Base-by-base conservation (phyloP, 2,797 vertebrate species). In the Salmo trutta region DNA sequence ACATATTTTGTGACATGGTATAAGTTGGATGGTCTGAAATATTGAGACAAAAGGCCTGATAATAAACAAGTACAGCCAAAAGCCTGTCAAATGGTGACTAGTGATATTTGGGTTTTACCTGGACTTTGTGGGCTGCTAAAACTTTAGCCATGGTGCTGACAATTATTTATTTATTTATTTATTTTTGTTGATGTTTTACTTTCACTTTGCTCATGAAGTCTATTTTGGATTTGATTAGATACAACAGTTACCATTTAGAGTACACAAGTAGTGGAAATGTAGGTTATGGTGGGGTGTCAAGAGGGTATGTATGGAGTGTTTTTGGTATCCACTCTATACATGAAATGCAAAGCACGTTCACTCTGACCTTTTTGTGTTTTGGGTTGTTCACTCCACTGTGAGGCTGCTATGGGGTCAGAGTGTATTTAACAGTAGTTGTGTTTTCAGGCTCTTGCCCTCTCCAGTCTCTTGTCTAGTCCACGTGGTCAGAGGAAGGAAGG, bases 401-500 rank as follows among this genome's bases (percentile, higher is more conserved):
- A 21, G 21, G 59, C 59, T 62, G n/a, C 1, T 62, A 62, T 62
- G 7, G 7, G 59, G 8, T 62, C 59, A 21, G 41, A 62, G 59
- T 62, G 21, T 62, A n/a, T 62, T n/a, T 62, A 62, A 24, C 7
- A 21, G 59, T 62, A 62, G 21, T 62, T 21, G 56, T 62, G 59
- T 62, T 62, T 24, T 62, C 56, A 59, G 56, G 5, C n/a, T 59
- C 56, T 59, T 21, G 12, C 59, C 59, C 59, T 62, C 3, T 62
- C 59, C 59, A 62, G 59, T 62, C 41, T 47, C 41, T 56, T 62
- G 59, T 62, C 21, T 62, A 21, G 21, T 62, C 59, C 6, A 21
- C 19, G n/a, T 21, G 56, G 33, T 47, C 73, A 65, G 54, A 79
- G 79, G 76, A 64, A 79, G 79, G 76, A 64, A 76, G 78, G 83